phyloP scores from a whole-genome alignment of 2,797 vertebrate genomes.

The Trematomus bernacchii region DNA sequence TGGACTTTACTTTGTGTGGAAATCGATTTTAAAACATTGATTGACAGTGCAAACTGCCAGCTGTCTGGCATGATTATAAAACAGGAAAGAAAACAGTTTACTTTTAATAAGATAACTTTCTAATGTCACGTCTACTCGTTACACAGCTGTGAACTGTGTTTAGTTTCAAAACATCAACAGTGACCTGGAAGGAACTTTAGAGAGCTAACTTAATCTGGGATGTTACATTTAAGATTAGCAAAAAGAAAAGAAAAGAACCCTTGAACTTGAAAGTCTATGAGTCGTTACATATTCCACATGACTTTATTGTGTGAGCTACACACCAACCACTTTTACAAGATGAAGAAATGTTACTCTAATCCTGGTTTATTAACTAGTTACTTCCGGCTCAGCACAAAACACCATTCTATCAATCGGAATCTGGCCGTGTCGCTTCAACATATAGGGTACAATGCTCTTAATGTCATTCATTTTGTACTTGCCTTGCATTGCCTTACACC shows the following conservation, averaged over 20 bases:
- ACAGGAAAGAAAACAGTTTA: slow-evolving; percentile 4
- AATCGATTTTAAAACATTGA: background rate
- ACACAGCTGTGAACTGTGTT: slow-evolving; percentile 20
- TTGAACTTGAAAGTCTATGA: background rate
- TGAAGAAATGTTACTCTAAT: slow-evolving; percentile 29
- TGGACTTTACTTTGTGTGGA: background rate
- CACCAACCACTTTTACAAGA: slow-evolving; percentile 21
- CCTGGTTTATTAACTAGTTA: slow-evolving; percentile 22
- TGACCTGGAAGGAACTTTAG: slow-evolving; percentile 20
- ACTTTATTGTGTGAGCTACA: slow-evolving; percentile 17
- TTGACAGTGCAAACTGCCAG: background rate
- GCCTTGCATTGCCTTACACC: too few relatives aligned
- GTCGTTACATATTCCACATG: background rate
- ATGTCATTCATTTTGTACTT: too few relatives aligned
- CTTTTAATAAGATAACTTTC: background rate
- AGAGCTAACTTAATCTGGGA: slow-evolving; percentile 3
- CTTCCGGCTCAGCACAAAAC: slow-evolving; percentile 6
- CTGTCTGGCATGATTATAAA: slow-evolving; percentile 1
- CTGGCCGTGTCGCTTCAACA: too few relatives aligned
- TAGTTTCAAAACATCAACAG: slow-evolving; percentile 25
- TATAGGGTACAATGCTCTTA: too few relatives aligned
- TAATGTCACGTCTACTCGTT: slow-evolving; percentile 2
- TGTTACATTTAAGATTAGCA: slow-evolving; percentile 2
- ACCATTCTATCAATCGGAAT: too few relatives aligned
- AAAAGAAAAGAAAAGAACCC: slow-evolving; percentile 7